These are phyloP conservation scores for Pycnomerus fuliginosus DNA, from an alignment of 2,888 invertebrate species.

Conservation along the genomic window DNA sequence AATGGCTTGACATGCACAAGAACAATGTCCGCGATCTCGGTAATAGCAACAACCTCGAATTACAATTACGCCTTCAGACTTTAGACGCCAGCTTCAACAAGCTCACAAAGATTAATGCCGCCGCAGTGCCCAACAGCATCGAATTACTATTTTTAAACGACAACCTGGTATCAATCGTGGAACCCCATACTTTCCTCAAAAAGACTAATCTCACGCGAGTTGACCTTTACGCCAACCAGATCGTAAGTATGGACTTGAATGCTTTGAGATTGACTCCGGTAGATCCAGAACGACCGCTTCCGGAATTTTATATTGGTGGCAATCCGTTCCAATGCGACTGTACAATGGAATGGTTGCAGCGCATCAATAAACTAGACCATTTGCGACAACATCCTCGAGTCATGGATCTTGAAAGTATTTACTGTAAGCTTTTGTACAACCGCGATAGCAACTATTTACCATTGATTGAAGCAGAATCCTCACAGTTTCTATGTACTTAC, in stretches of 20 bases:
- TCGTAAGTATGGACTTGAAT: conserved; percentile 86
- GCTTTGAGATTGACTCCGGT: conserved; percentile 81
- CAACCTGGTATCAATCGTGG: conserved; percentile 81
- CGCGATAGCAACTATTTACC: conserved; percentile 81
- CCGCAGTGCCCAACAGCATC: conserved; percentile 79
- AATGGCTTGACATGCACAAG: conserved; percentile 88
- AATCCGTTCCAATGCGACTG: conserved; percentile 95
- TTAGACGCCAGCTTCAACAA: conserved; percentile 91
- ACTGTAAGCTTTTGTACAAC: conserved; percentile 84
- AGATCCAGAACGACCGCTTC: conserved; percentile 71
- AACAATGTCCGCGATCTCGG: conserved; percentile 79
- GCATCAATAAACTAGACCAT: conserved; percentile 82
- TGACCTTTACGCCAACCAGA: conserved; percentile 90
- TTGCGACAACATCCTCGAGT: conserved; percentile 85
- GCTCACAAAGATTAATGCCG: conserved; percentile 72
- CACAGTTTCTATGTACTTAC: conserved; percentile 90
- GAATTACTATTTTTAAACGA: conserved; percentile 86
- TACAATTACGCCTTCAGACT: conserved; percentile 75
- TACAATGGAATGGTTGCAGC: conserved; percentile 93
- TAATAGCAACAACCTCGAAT: conserved; percentile 69
- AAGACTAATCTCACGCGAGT: conserved; percentile 87
- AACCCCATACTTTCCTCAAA: conserved; percentile 85
- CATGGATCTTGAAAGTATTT: conserved; percentile 86
- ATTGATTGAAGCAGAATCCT: conserved; percentile 82
- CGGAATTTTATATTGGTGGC: conserved; percentile 90